phyloP scores from a whole-genome alignment of 1,140 invertebrate genomes.

The Euwallacea fornicatus region DNA sequence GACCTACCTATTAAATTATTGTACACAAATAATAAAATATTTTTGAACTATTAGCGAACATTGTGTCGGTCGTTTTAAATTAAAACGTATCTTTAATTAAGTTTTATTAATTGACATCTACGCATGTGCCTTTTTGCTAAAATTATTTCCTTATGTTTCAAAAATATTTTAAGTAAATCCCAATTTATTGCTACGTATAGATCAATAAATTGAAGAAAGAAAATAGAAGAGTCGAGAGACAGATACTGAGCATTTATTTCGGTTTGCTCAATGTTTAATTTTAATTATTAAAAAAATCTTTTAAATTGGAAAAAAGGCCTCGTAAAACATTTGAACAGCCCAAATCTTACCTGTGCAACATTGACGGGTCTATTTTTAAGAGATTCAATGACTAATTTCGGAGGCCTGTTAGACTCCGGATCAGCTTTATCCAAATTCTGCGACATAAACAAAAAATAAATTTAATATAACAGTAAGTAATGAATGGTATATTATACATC shows the following conservation, averaged over 20 bases:
- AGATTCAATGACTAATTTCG: constrained; percentile 57
- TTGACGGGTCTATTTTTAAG: constrained; percentile 46
- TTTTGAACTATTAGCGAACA: background rate
- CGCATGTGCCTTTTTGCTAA: too few species aligned
- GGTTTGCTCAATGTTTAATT: too few species aligned
- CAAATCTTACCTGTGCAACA: constrained; percentile 48
- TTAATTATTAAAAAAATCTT: background rate
- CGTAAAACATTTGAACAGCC: background rate
- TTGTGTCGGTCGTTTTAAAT: background rate
- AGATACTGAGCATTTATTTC: background rate
- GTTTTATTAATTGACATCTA: too few species aligned
- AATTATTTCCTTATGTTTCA: too few species aligned
- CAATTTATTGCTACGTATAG: too few species aligned
- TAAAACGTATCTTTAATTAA: too few species aligned
- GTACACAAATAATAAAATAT: background rate
- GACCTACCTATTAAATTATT: background rate
- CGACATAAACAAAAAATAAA: constrained; percentile 35
- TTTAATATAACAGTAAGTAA: background rate
- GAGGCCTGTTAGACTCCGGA: constrained; percentile 56
- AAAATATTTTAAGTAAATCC: too few species aligned
- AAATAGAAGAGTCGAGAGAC: background rate
- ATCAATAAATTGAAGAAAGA: too few species aligned
- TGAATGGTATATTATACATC: too few species aligned
- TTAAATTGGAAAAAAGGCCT: background rate
- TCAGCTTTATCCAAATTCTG: constrained; percentile 60